phyloP scores from a whole-genome alignment of 2,888 invertebrate genomes.

The Elegia similella region DNA sequence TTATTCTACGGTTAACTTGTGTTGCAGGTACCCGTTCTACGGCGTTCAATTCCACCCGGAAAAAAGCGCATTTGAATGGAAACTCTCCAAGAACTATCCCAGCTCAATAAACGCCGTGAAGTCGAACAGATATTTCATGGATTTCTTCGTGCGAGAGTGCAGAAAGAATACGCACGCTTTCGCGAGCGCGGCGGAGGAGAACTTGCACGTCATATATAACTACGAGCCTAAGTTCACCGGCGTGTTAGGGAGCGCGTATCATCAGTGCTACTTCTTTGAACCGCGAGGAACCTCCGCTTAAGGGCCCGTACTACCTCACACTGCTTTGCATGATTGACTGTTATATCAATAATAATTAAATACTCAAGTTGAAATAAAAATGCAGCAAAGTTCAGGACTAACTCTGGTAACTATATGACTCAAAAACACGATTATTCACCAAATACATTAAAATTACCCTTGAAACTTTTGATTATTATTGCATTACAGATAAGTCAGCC shows the following conservation, averaged over 20 bases:
- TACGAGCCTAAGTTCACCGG: constrained; percentile 84
- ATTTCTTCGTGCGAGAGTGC: constrained; percentile 90
- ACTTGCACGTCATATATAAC: constrained; percentile 86
- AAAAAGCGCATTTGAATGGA: constrained; percentile 91
- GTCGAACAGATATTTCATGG: constrained; percentile 88
- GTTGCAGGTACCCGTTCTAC: constrained; percentile 87
- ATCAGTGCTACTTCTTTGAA: constrained; percentile 86
- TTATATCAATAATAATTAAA: no score
- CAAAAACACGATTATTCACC: no score
- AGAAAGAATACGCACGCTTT: constrained; percentile 85
- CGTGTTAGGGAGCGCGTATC: constrained; percentile 75
- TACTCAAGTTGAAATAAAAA: no score
- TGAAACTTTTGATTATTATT: no score
- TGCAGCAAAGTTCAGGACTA: no score
- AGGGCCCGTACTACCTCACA: no score
- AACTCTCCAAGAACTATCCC: constrained; percentile 80
- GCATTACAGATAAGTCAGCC: no score
- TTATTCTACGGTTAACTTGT: no score
- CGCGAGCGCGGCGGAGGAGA: constrained; percentile 74
- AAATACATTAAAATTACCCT: no score
- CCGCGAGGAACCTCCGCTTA: constrained; percentile 47
- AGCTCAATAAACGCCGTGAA: constrained; percentile 84
- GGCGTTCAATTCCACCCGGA: constrained; percentile 96
- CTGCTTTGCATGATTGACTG: no score
- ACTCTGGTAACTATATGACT: no score